Evolutionary conservation across 2,113 vertebrate genomes (phyloP).

Genomic region (Maccullochella peelii): DNA sequence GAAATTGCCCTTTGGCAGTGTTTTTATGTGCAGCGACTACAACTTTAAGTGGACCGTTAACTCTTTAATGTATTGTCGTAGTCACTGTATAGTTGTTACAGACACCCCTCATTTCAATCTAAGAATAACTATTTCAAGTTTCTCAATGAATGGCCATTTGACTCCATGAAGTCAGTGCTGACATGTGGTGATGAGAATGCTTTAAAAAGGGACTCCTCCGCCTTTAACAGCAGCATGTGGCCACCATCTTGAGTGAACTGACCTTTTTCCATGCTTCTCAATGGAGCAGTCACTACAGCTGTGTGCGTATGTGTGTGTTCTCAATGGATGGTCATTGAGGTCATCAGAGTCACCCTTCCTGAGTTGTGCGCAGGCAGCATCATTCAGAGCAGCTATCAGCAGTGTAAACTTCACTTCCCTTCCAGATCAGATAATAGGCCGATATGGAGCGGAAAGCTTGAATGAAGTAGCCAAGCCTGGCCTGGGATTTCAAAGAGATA

Average conservation of each 20-base stretch:
- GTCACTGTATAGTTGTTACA: slow-evolving; percentile 20
- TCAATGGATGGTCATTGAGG: slow-evolving; percentile 72
- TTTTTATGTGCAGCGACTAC: slow-evolving; percentile 45
- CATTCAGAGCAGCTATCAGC: slow-evolving; percentile 73
- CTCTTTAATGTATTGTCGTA: slow-evolving; percentile 28
- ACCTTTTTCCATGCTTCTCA: slow-evolving; percentile 59
- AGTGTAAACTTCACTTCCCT: slow-evolving; percentile 84
- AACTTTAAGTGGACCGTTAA: slow-evolving; percentile 39
- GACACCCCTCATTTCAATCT: slow-evolving; percentile 34
- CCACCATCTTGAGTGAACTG: slow-evolving; percentile 29
- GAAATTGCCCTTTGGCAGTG: slow-evolving; percentile 18
- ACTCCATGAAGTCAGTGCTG: slow-evolving; percentile 14
- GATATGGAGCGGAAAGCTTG: slow-evolving; percentile 79
- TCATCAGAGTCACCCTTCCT: slow-evolving; percentile 71
- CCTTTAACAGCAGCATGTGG: slow-evolving; percentile 20
- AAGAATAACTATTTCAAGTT: slow-evolving; percentile 18
- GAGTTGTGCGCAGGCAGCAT: slow-evolving; percentile 67
- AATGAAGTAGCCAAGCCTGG: slow-evolving; percentile 78
- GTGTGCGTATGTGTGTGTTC: slow-evolving; percentile 53
- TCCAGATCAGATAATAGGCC: slow-evolving; percentile 77
- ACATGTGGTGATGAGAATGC: slow-evolving; percentile 7
- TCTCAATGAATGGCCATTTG: slow-evolving; percentile 35
- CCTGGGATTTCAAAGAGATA: slow-evolving; percentile 76
- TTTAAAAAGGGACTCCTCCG: slow-evolving; percentile 18
- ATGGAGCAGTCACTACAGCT: slow-evolving; percentile 53